Evolutionary conservation across 2,797 vertebrate genomes (phyloP).

Genomic region (Protonibea diacanthus): DNA sequence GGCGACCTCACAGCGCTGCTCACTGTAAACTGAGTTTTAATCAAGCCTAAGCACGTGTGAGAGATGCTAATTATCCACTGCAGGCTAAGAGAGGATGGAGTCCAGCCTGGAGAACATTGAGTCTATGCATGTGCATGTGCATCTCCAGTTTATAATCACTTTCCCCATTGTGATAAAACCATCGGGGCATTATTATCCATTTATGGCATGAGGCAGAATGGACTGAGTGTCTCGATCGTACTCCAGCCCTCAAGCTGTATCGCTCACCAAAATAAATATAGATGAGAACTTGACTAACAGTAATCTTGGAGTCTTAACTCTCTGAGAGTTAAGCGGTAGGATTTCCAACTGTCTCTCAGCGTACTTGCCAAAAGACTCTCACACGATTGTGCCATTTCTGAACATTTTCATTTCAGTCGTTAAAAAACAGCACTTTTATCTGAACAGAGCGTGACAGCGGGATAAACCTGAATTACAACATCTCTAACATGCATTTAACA

Average conservation of each 20-base stretch:
- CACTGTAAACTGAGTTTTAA: constrained; percentile 93
- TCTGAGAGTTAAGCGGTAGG: constrained; percentile 50
- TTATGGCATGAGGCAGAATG: constrained; percentile 37
- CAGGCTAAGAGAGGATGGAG: constrained; percentile 83
- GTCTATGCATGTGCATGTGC: constrained; percentile 32
- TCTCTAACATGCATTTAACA: constrained; percentile 19
- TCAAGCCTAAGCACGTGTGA: constrained; percentile 94
- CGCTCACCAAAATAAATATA: constrained; percentile 64
- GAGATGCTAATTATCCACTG: constrained; percentile 91
- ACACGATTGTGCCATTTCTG: constrained; percentile 22
- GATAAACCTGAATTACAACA: constrained; percentile 10
- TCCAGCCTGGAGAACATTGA: constrained; percentile 73
- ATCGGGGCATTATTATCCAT: constrained; percentile 28
- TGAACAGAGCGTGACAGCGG: constrained; percentile 1
- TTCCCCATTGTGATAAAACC: constrained; percentile 48
- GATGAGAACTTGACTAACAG: constrained; percentile 57
- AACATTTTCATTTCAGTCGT: constrained; percentile 26
- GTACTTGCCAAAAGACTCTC: constrained; percentile 37
- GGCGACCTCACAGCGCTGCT: constrained; percentile 89
- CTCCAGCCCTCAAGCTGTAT: constrained; percentile 43
- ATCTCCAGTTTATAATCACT: constrained; percentile 53
- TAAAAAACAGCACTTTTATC: constrained; percentile 15
- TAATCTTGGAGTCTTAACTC: constrained; percentile 56
- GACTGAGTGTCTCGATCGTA: constrained; percentile 33
- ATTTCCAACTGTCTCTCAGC: constrained; percentile 55